phyloP scores from a whole-genome alignment of 2,113 vertebrate species.

The Daphoenositta chrysoptera region DNA sequence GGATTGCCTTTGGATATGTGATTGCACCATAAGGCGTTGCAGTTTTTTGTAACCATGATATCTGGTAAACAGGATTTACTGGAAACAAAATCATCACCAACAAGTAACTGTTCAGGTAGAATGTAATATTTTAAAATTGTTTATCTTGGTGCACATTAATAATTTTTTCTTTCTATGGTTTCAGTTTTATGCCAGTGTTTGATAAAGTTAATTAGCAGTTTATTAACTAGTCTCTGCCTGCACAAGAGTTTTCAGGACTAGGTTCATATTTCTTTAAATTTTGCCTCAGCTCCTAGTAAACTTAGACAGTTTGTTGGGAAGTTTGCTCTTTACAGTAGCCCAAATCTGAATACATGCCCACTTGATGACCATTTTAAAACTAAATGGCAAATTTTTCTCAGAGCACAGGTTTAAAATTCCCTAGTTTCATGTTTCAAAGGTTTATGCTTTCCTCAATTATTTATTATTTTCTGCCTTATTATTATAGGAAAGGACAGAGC shows the following conservation, averaged over 20 bases:
- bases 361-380: background rate
- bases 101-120: background rate
- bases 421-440: constrained; percentile 21
- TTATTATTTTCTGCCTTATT: constrained; percentile 52
- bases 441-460: constrained; percentile 15
- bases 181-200: background rate
- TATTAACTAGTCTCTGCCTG: background rate
- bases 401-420: constrained; percentile 26
- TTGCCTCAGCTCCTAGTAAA: background rate
- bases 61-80: background rate
- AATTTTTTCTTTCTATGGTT: background rate
- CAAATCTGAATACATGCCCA: background rate
- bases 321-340: background rate
- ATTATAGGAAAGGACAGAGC: constrained; percentile 48
- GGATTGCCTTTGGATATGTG: background rate
- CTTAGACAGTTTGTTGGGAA: background rate
- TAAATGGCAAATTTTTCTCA: background rate
- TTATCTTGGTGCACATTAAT: background rate
- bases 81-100: background rate
- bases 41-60: background rate
- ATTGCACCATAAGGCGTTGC: background rate
- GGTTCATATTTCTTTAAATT: background rate
- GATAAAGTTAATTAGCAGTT: background rate
- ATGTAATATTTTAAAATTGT: background rate
- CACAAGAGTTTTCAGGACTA: background rate